A percentile compares a stretch with the other conserved stretches of the same genome.
Conservation (phyloP, 92 coral and sea anemone species). For the Nematostella vectensis region DNA sequence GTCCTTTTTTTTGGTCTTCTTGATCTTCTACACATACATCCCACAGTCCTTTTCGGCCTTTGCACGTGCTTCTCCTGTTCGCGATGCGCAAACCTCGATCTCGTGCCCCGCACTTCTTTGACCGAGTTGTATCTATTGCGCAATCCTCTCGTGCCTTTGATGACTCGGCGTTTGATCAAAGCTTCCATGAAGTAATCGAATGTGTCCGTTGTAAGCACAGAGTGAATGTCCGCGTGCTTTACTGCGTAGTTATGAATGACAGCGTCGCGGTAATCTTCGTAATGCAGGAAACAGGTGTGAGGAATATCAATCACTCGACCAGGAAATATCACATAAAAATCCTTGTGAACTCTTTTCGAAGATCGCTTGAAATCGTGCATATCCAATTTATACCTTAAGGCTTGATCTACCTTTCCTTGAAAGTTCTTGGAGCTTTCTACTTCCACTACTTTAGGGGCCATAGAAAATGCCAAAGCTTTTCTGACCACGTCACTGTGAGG, state of each 20-base stretch:
- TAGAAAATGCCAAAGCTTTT: too few species aligned
- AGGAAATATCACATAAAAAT: constrained; percentile 9
- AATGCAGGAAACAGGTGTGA: constrained; percentile 1
- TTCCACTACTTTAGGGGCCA: too few species aligned
- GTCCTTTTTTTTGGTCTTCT: not conserved
- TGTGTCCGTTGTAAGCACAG: constrained; percentile 8
- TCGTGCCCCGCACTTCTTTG: not conserved
- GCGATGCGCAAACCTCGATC: not conserved
- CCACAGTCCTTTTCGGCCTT: not conserved
- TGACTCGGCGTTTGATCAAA: constrained; percentile 6
- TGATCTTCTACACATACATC: not conserved
- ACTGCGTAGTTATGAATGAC: constrained; percentile 8
- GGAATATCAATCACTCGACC: constrained; percentile 7
- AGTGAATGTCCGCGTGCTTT: constrained; percentile 2
- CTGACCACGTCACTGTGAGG: too few species aligned
- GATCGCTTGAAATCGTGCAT: too few species aligned
- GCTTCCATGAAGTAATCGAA: constrained; percentile 8
- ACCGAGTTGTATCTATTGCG: not conserved
- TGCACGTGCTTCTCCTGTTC: not conserved
- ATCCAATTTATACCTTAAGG: too few species aligned
- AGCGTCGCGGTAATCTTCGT: constrained; percentile 26
- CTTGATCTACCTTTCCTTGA: too few species aligned
- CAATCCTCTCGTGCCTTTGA: not conserved
- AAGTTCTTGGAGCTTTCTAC: too few species aligned
- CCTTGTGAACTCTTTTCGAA: too few species aligned